Conservation (phyloP, 2,797 vertebrate species). For the Mycteria americana region DNA sequence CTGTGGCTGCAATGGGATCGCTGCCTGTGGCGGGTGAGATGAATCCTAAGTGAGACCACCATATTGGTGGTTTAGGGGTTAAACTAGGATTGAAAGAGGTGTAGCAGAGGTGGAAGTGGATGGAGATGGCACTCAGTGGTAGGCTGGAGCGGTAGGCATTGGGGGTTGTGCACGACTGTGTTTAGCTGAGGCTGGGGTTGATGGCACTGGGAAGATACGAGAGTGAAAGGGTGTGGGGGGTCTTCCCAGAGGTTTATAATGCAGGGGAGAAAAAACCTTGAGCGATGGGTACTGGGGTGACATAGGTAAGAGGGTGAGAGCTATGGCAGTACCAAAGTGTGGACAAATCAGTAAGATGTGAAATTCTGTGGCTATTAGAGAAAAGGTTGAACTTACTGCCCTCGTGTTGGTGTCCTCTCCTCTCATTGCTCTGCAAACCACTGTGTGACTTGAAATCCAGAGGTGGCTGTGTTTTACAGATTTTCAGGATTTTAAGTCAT, state of each 20-base stretch:
- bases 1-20: accelerated
- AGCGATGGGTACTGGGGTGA: background rate
- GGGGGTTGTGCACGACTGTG: background rate
- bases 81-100: background rate
- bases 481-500: background rate
- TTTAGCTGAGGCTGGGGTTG: background rate
- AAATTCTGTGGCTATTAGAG: background rate
- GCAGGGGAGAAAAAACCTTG: background rate
- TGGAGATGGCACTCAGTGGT: background rate
- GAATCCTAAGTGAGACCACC: background rate
- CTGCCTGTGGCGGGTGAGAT: accelerated
- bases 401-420: background rate
- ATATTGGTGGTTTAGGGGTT: background rate
- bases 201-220: background rate
- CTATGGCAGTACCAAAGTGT: background rate
- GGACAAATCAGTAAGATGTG: background rate
- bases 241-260: background rate
- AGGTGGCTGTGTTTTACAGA: background rate
- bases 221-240: background rate
- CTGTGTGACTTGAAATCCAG: background rate
- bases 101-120: background rate
- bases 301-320: background rate
- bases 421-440: background rate
- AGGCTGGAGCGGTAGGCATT: background rate
- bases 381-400: background rate